Percentiles rank a stretch among this genome's conserved stretches.
These are phyloP conservation scores for Ferrisia virgata DNA, from an alignment of 2,888 invertebrate species.

Conservation along the genomic window DNA sequence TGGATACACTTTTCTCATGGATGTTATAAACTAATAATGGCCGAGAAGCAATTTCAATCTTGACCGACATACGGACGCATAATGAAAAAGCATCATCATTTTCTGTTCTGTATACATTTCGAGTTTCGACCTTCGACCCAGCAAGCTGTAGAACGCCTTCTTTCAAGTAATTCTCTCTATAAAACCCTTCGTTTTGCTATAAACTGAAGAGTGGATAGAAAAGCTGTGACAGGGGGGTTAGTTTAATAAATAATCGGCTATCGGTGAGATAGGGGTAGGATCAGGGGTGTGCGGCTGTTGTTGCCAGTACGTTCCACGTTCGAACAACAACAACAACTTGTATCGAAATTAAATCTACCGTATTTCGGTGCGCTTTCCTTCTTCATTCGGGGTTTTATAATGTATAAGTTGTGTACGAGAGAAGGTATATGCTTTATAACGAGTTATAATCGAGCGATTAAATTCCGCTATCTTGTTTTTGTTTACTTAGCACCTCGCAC, in stretches of 20 bases:
- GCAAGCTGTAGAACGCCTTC: neutral
- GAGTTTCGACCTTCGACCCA: neutral
- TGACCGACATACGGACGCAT: neutral
- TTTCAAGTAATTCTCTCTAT: neutral
- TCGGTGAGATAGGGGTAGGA: too few species aligned
- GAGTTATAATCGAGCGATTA: constrained; percentile 10
- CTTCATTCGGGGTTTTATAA: neutral
- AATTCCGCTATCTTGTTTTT: neutral
- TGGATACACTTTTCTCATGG: too few species aligned
- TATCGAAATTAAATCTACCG: neutral
- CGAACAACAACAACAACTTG: neutral
- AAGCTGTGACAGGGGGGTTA: neutral
- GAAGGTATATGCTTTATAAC: neutral
- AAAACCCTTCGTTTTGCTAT: neutral
- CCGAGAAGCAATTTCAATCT: neutral
- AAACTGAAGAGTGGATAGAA: neutral
- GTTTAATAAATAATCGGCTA: neutral
- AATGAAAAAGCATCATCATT: neutral
- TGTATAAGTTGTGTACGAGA: too few species aligned
- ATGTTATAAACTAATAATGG: too few species aligned
- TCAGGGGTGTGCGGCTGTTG: neutral
- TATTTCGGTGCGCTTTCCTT: neutral
- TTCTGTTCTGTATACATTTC: neutral
- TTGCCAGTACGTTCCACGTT: neutral
- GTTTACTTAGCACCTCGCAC: neutral